A percentile compares a stretch with the other conserved stretches of the same genome.
These are phyloP conservation scores for Ranitomeya variabilis DNA, from an alignment of 2,113 vertebrate species.

Conservation along the genomic window DNA sequence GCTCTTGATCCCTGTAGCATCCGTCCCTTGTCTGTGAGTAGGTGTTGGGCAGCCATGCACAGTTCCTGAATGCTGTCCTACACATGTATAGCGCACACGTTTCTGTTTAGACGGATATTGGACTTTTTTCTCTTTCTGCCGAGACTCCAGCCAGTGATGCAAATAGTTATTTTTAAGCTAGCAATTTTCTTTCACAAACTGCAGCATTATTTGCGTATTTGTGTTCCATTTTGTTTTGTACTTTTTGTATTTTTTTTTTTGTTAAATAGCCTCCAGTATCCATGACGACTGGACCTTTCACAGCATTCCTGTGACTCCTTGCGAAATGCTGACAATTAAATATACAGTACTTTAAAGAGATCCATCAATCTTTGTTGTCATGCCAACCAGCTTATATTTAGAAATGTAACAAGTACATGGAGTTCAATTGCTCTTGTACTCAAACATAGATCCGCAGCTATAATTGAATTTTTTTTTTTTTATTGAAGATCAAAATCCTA, in stretches of 20 bases:
- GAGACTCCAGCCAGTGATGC: background rate
- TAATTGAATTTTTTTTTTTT: constrained; percentile 76
- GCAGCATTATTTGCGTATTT: constrained; percentile 11
- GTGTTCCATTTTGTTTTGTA: constrained; percentile 20
- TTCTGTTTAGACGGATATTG: background rate
- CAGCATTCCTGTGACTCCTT: constrained; percentile 75
- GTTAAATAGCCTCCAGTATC: constrained; percentile 71
- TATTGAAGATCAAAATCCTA: constrained; percentile 73
- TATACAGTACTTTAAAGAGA: constrained; percentile 77
- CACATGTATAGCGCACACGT: too few relatives aligned
- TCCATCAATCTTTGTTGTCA: constrained; percentile 83
- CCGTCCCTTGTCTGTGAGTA: too few relatives aligned
- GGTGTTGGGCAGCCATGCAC: too few relatives aligned
- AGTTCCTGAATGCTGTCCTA: too few relatives aligned
- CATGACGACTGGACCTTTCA: constrained; percentile 79
- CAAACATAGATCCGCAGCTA: constrained; percentile 78
- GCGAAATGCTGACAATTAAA: constrained; percentile 83
- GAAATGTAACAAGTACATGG: constrained; percentile 84
- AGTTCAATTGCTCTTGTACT: constrained; percentile 81
- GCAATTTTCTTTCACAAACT: constrained; percentile 16
- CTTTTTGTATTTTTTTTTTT: constrained; percentile 28
- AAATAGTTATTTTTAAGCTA: constrained; percentile 4
- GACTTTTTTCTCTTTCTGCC: background rate
- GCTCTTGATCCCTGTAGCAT: too few relatives aligned
- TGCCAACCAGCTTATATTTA: constrained; percentile 83